Conservation (phyloP, 2,888 invertebrate genomes). For the Tetropium fuscum region DNA sequence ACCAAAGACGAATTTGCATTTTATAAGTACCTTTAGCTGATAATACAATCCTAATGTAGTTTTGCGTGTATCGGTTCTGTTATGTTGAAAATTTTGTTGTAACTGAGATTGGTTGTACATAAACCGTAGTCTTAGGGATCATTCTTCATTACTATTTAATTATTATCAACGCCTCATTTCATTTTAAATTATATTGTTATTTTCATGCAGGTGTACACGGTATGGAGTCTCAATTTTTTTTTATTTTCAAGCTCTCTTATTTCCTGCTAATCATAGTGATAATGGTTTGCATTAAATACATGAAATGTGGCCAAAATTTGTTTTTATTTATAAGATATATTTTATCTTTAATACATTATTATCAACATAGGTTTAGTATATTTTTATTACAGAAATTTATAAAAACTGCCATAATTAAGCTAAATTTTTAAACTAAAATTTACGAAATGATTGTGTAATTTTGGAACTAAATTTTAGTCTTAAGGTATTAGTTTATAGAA, state of each 20-base stretch:
- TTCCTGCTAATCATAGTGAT: conserved; percentile 26
- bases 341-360: conserved; percentile 11
- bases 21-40: no score
- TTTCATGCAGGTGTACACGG: conserved; percentile 32
- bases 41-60: no score
- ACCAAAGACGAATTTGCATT: no score
- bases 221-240: conserved; percentile 14
- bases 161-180: conserved; percentile 35
- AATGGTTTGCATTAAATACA: conserved; percentile 12
- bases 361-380: conserved; percentile 2
- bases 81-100: conserved; percentile 2
- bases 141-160: conserved; percentile 14
- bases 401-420: conserved; percentile 25
- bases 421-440: conserved; percentile 24
- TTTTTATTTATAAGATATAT: conserved; percentile 20
- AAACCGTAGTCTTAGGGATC: conserved; percentile 9
- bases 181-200: conserved; percentile 35
- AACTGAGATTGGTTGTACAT: conserved; percentile 28
- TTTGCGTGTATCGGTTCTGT: no score
- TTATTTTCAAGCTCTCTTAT: conserved; percentile 45
- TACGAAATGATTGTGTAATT: conserved; percentile 27
- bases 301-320: conserved; percentile 21
- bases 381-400: conserved; percentile 20
- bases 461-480: conserved; percentile 1
- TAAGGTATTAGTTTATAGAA: conserved; percentile 8